A percentile compares a stretch with the other conserved stretches of the same genome.
These are phyloP conservation scores for Dione vanillae DNA, from an alignment of 2,888 invertebrate species.

Conservation along the genomic window DNA sequence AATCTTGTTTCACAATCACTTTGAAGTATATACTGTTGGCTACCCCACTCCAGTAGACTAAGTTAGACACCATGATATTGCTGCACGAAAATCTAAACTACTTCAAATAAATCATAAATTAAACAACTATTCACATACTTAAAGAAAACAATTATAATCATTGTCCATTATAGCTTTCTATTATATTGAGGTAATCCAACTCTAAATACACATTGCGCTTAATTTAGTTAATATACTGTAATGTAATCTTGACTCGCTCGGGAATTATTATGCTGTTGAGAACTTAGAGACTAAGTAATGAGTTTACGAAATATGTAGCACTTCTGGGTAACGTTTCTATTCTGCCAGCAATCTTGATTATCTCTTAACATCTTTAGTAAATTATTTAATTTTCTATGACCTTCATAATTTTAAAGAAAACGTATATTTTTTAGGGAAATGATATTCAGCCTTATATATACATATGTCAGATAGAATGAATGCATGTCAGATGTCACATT, in stretches of 20 bases:
- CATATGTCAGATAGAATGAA: too few species aligned
- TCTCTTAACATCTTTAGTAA: neutral
- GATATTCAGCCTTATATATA: too few species aligned
- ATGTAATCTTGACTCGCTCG: constrained; percentile 23
- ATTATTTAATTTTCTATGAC: neutral
- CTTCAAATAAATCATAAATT: too few species aligned
- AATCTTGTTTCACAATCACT: too few species aligned
- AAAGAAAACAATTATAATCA: too few species aligned
- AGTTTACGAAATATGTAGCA: constrained; percentile 25
- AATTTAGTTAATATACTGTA: constrained; percentile 24
- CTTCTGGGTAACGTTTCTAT: constrained; percentile 25
- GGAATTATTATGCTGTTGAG: constrained; percentile 19
- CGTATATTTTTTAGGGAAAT: too few species aligned
- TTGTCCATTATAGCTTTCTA: neutral
- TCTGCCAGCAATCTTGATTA: neutral
- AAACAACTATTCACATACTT: too few species aligned
- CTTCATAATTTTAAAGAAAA: neutral
- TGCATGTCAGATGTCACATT: too few species aligned
- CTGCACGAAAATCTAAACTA: too few species aligned
- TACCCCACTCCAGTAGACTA: too few species aligned
- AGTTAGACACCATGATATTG: too few species aligned
- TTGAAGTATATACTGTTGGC: too few species aligned
- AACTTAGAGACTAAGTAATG: constrained; percentile 28
- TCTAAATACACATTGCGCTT: constrained; percentile 11
- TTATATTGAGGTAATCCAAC: neutral